phyloP scores from a whole-genome alignment of 1,140 invertebrate species.

The Proales similis region DNA sequence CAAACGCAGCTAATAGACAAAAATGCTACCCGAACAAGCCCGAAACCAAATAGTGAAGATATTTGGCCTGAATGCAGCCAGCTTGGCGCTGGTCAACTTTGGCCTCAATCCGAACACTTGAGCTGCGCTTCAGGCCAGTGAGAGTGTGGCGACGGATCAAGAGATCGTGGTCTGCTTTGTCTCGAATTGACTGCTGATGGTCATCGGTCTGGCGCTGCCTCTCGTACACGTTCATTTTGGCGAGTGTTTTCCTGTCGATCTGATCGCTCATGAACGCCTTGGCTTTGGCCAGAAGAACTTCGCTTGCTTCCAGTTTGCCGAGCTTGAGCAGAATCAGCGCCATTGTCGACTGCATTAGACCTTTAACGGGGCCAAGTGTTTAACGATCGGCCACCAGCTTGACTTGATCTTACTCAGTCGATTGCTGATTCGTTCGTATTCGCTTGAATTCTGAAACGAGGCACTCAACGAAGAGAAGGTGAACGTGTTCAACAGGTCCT shows the following conservation, averaged over 20 bases:
- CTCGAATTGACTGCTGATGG: not conserved
- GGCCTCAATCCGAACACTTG: slow-evolving; percentile 6
- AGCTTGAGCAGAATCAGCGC: slow-evolving; percentile 17
- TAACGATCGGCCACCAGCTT: too few species aligned
- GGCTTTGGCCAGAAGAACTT: slow-evolving; percentile 7
- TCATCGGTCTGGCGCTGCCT: not conserved
- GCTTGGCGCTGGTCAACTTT: not conserved
- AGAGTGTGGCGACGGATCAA: slow-evolving; percentile 22
- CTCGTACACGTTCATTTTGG: too few species aligned
- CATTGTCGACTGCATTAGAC: slow-evolving; percentile 33
- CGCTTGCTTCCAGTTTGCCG: slow-evolving; percentile 4
- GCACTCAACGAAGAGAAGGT: slow-evolving; percentile 8
- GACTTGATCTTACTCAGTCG: slow-evolving; percentile 4
- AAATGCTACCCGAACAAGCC: slow-evolving; percentile 8
- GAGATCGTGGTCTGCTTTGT: slow-evolving; percentile 10
- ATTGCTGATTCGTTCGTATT: slow-evolving; percentile 29
- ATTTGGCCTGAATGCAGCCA: slow-evolving; percentile 21
- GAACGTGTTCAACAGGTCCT: slow-evolving; percentile 29
- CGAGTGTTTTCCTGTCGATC: too few species aligned
- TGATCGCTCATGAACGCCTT: slow-evolving; percentile 27
- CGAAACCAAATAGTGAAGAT: slow-evolving; percentile 4
- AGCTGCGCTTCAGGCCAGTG: slow-evolving; percentile 4
- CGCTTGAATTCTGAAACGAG: slow-evolving; percentile 12
- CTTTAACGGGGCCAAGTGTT: too few species aligned
- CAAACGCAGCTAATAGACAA: not conserved